These are phyloP conservation scores for Mythimna lalbum DNA, from an alignment of 2,888 invertebrate genomes.

Conservation along the genomic window DNA sequence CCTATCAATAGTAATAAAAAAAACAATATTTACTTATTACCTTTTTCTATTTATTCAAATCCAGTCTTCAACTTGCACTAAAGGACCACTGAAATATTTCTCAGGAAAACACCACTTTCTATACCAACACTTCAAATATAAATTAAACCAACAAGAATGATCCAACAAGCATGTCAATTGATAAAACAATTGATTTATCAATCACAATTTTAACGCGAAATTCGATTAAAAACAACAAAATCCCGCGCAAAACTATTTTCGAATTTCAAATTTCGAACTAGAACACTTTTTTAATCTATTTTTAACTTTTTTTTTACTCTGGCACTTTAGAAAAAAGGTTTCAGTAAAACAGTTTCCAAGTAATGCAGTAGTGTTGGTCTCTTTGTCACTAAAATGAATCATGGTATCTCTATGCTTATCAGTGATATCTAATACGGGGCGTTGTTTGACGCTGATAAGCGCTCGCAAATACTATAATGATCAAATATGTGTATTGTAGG, in stretches of 20 bases:
- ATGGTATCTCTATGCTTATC: conserved; percentile 70
- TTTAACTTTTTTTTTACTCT: neutral
- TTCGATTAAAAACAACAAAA: neutral
- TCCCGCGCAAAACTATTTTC: too few relatives aligned
- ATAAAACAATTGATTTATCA: conserved; percentile 29
- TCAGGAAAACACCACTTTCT: neutral
- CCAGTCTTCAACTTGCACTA: neutral
- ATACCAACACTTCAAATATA: neutral
- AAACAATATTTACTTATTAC: conserved; percentile 12
- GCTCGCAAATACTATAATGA: conserved; percentile 65
- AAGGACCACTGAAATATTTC: conserved; percentile 8
- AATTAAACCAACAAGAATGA: conserved; percentile 11
- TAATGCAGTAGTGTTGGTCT: conserved; percentile 30
- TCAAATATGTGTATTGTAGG: conserved; percentile 69
- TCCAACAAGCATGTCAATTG: conserved; percentile 14
- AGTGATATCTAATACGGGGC: conserved; percentile 81
- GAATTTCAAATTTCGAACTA: conserved; percentile 2
- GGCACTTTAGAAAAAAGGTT: neutral
- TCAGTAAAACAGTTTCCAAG: conserved; percentile 21
- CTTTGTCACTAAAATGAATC: conserved; percentile 70
- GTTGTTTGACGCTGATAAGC: conserved; percentile 73
- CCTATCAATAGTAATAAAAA: too few relatives aligned
- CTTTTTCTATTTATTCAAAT: conserved; percentile 8
- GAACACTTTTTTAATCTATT: neutral
- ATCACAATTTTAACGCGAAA: neutral